phyloP scores from a whole-genome alignment of 2,113 vertebrate species.

The Pterocles burchelli region DNA sequence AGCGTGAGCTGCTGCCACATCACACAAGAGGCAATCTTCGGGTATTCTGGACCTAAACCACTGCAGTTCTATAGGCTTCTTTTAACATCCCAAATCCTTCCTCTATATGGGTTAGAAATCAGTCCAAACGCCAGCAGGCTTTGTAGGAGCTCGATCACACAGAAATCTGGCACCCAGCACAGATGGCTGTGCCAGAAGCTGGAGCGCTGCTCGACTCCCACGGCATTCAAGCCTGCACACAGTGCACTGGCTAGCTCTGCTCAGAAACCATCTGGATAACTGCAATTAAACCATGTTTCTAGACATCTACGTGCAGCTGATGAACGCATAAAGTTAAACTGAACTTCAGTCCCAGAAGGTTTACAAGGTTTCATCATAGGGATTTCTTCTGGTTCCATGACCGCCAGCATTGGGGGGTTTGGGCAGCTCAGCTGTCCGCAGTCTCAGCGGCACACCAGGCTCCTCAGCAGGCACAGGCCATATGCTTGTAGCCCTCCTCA shows the following conservation, averaged over 20 bases:
- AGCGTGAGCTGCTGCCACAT: background rate
- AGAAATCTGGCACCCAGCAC: background rate
- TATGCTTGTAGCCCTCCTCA: accelerated
- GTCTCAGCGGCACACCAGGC: background rate
- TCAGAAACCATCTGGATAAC: background rate
- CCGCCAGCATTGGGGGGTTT: accelerated
- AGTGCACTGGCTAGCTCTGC: background rate
- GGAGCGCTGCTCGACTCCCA: background rate
- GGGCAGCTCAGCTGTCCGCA: background rate
- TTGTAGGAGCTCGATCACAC: background rate
- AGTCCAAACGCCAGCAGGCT: background rate
- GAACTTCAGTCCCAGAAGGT: background rate
- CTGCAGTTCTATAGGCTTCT: background rate
- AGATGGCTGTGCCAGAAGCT: conserved; percentile 8
- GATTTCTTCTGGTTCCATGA: background rate
- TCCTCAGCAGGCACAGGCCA: too few relatives aligned
- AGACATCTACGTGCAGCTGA: background rate
- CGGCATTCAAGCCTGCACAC: background rate
- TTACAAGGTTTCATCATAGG: background rate
- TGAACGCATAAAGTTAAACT: background rate
- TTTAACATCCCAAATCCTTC: background rate
- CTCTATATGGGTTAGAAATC: background rate
- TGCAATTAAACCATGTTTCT: background rate
- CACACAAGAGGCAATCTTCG: accelerated
- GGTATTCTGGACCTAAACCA: background rate